Evolutionary conservation across 1,140 invertebrate genomes (phyloP).

Genomic region (Bombyx mandarina): DNA sequence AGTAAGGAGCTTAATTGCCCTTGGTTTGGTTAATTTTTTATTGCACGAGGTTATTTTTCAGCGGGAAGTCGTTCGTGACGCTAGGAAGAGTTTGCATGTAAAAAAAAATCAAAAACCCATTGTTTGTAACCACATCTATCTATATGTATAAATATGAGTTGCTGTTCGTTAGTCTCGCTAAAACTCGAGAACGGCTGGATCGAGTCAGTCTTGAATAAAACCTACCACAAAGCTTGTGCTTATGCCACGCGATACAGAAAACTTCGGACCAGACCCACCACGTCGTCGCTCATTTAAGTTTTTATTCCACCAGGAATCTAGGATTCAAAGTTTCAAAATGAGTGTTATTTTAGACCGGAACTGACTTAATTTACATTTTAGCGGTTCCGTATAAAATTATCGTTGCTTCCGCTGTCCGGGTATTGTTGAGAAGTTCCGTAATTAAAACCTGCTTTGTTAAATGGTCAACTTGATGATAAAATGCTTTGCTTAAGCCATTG

Average conservation of each 20-base stretch:
- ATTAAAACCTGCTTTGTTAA: background rate
- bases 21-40: no score
- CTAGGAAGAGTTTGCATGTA: no score
- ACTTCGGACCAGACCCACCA: constrained; percentile 21
- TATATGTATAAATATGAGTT: no score
- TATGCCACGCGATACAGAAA: background rate
- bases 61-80: no score
- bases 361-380: constrained; percentile 25
- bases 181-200: no score
- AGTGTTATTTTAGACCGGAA: constrained; percentile 29
- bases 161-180: no score
- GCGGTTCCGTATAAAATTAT: constrained; percentile 13
- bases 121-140: no score
- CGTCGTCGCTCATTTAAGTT: constrained; percentile 34
- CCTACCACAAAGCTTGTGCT: background rate
- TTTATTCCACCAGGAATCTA: constrained; percentile 30
- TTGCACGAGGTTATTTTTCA: no score
- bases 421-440: constrained; percentile 5
- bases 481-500: background rate
- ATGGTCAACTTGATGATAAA: background rate
- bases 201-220: no score
- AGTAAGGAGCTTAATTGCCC: no score
- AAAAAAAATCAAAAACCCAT: no score
- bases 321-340: constrained; percentile 29
- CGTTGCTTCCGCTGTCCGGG: background rate